Evolutionary conservation across 2,888 invertebrate species (phyloP).

Genomic region (Bombylius major): DNA sequence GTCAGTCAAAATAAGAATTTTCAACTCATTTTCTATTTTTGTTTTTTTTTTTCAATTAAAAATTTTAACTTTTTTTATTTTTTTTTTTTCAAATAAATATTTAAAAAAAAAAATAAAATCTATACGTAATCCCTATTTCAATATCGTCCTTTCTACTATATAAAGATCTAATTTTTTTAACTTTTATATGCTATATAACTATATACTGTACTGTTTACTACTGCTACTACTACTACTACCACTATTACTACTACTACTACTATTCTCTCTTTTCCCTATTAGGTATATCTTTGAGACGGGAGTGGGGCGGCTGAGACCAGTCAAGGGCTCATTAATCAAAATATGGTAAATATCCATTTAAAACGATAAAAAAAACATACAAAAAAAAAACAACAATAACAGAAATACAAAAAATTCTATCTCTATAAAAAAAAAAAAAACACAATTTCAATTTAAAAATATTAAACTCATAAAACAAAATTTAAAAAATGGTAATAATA

Average conservation of each 20-base stretch:
- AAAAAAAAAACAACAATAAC: background rate
- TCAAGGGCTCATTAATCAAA: conserved; percentile 41
- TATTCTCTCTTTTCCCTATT: conserved; percentile 25
- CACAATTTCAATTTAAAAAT: background rate
- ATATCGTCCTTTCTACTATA: no score
- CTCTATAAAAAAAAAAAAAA: background rate
- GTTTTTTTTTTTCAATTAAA: no score
- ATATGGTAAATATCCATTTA: conserved; percentile 36
- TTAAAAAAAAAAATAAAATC: no score
- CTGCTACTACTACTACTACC: background rate
- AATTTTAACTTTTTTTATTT: no score
- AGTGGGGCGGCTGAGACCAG: conserved; percentile 41
- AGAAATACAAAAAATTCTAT: no score
- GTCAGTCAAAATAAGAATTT: no score
- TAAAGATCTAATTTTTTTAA: no score
- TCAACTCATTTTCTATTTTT: no score
- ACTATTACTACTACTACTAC: conserved; percentile 18
- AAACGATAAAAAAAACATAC: background rate
- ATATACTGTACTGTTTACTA: conserved; percentile 11
- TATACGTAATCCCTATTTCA: no score
- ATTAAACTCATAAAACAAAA: background rate
- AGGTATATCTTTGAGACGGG: conserved; percentile 42
- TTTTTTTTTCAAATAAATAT: no score
- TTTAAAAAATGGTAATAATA: background rate
- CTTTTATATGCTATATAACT: no score